These are phyloP conservation scores for Trissolcus basalis DNA, from an alignment of 1,140 invertebrate species.

Conservation along the genomic window DNA sequence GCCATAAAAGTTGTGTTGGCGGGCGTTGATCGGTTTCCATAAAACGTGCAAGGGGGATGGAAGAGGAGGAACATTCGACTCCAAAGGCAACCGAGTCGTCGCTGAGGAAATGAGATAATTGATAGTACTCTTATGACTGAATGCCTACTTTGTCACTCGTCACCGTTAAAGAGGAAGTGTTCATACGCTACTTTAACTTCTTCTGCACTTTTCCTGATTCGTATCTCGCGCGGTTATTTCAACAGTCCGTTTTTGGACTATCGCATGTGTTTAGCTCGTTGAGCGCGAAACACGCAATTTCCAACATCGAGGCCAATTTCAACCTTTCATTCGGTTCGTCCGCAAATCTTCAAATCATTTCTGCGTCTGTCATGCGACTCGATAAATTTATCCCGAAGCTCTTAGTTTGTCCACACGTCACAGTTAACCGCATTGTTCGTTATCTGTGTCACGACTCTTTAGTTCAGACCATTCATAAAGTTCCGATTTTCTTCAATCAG, in stretches of 20 bases:
- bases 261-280: constrained; percentile 7
- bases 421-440: constrained; percentile 25
- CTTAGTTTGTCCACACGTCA: constrained; percentile 19
- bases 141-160: constrained; percentile 56
- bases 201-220: constrained; percentile 38
- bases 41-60: constrained; percentile 29
- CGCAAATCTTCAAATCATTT: too few relatives aligned
- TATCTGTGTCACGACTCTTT: constrained; percentile 23
- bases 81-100: constrained; percentile 18
- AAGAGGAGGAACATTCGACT: constrained; percentile 6
- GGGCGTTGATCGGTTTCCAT: constrained; percentile 9
- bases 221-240: constrained; percentile 29
- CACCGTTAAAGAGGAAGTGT: constrained; percentile 57
- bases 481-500: not conserved
- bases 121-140: constrained; percentile 55
- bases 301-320: not conserved
- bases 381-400: not conserved
- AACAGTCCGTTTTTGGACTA: constrained; percentile 33
- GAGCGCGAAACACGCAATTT: not conserved
- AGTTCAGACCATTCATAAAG: not conserved
- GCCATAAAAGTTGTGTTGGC: constrained; percentile 6
- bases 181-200: constrained; percentile 38
- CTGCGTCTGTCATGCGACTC: too few relatives aligned
- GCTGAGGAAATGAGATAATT: constrained; percentile 58
- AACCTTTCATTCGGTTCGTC: not conserved